Conservation (phyloP, 1,140 invertebrate genomes). For the Drosophila sucinea region DNA sequence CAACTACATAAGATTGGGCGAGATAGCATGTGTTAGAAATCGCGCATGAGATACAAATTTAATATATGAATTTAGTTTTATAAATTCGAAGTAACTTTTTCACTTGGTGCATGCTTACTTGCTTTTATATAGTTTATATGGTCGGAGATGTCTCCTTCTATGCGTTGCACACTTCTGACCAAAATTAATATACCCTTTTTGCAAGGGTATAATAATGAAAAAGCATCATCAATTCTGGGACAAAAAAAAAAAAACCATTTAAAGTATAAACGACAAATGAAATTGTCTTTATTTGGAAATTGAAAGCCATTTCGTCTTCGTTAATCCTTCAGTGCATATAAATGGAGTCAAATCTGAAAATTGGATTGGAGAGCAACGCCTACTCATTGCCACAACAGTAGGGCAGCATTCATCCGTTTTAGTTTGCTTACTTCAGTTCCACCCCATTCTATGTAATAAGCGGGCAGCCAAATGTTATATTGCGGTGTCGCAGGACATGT, state of each 20-base stretch:
- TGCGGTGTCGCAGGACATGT: conserved; percentile 79
- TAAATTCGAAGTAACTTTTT: too few relatives aligned
- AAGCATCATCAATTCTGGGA: conserved; percentile 72
- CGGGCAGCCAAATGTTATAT: conserved; percentile 79
- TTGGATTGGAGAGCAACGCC: conserved; percentile 80
- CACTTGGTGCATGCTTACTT: too few relatives aligned
- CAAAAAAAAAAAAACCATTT: conserved; percentile 63
- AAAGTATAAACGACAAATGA: conserved; percentile 77
- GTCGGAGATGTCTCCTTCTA: too few relatives aligned
- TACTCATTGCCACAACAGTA: conserved; percentile 57
- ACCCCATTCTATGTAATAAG: conserved; percentile 51
- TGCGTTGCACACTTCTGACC: too few relatives aligned
- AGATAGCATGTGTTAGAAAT: too few relatives aligned
- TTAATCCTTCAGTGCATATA: conserved; percentile 71
- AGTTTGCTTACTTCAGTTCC: conserved; percentile 18
- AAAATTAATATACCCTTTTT: too few relatives aligned
- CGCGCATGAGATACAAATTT: too few relatives aligned
- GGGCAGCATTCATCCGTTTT: conserved; percentile 24
- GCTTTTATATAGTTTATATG: conserved; percentile 21
- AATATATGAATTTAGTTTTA: too few relatives aligned
- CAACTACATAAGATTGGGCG: too few relatives aligned
- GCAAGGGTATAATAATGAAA: conserved; percentile 57
- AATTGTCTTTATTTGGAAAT: conserved; percentile 56
- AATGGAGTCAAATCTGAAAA: conserved; percentile 78
- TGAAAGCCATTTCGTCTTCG: conserved; percentile 57